These are phyloP conservation scores for Coregonus ussuriensis DNA, from an alignment of 2,797 vertebrate genomes.

Conservation along the genomic window DNA sequence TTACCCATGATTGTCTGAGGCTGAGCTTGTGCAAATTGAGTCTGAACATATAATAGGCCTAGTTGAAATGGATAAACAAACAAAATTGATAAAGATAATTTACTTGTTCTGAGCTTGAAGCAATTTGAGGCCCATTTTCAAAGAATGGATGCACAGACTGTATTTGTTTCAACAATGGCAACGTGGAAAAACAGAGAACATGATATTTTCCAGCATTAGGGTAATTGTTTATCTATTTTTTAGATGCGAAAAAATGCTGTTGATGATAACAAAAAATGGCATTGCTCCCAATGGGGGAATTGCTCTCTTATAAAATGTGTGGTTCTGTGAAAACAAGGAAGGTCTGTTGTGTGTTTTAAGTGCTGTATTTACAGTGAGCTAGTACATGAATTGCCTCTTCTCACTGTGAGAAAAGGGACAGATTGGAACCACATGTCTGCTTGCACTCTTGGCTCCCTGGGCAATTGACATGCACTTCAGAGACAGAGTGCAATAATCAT, in stretches of 20 bases:
- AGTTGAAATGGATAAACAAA: neutral
- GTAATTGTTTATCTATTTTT: slow-evolving; percentile 3
- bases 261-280: slow-evolving; percentile 20
- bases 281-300: slow-evolving; percentile 44
- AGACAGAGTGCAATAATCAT: slow-evolving; percentile 39
- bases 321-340: too few relatives aligned
- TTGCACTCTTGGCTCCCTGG: slow-evolving; percentile 50
- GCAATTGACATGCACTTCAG: slow-evolving; percentile 71
- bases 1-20: neutral
- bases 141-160: neutral
- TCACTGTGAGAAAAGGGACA: slow-evolving; percentile 64
- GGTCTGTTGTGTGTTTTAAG: slow-evolving; percentile 39
- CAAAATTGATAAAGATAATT: neutral
- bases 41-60: neutral
- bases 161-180: neutral
- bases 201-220: neutral
- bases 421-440: slow-evolving; percentile 72
- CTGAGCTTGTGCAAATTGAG: neutral
- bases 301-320: slow-evolving; percentile 14
- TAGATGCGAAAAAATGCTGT: slow-evolving; percentile 3
- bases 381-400: slow-evolving; percentile 61
- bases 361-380: slow-evolving; percentile 65
- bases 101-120: neutral
- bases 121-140: slow-evolving; percentile 7
- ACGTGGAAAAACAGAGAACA: neutral